Conservation (phyloP, 2,797 vertebrate species). For the Phrynocephalus vlangalii region DNA sequence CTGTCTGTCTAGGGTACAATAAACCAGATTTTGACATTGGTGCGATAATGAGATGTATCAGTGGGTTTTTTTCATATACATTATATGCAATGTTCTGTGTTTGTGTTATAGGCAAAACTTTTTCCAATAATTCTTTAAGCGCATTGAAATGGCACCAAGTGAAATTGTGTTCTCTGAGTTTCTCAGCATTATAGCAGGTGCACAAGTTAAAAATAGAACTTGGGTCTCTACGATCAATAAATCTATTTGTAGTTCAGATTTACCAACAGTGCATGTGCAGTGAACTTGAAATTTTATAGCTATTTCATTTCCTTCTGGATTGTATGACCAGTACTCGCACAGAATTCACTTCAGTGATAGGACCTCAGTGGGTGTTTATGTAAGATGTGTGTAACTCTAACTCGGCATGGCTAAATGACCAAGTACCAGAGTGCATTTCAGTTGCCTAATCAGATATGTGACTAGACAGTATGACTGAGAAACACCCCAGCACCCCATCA, state of each 20-base stretch:
- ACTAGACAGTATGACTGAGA: too few relatives aligned
- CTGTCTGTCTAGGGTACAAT: neutral
- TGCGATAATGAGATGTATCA: constrained; percentile 1
- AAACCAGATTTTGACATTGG: neutral
- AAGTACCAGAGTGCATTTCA: too few relatives aligned
- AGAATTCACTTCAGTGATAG: neutral
- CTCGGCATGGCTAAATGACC: too few relatives aligned
- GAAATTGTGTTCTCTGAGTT: neutral
- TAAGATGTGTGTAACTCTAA: too few relatives aligned
- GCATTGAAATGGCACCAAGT: neutral
- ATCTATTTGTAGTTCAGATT: constrained; percentile 48
- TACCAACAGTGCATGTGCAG: constrained; percentile 45
- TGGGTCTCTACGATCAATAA: constrained; percentile 5
- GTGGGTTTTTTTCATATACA: neutral
- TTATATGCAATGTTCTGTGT: neutral
- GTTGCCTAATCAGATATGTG: too few relatives aligned
- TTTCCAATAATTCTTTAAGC: neutral
- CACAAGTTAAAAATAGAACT: neutral
- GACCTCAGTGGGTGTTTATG: too few relatives aligned
- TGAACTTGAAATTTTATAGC: constrained; percentile 9
- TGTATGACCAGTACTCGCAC: neutral
- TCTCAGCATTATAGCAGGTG: neutral
- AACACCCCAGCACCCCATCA: too few relatives aligned
- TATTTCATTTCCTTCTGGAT: neutral
- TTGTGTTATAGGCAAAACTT: neutral